Evolutionary conservation across 1,140 invertebrate genomes (phyloP).

Genomic region (Neodiprion fabricii): DNA sequence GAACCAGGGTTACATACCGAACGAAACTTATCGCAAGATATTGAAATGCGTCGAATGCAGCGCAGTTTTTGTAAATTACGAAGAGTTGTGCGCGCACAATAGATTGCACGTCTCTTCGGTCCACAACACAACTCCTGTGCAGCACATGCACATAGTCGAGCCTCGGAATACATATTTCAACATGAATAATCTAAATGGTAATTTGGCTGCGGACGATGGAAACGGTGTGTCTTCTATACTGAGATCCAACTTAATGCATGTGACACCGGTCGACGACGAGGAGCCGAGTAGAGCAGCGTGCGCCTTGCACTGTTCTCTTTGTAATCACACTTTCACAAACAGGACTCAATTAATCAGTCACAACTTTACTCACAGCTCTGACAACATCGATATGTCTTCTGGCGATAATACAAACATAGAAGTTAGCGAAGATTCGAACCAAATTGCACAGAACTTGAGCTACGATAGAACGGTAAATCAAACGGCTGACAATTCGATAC

Average conservation of each 20-base stretch:
- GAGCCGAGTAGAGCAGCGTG: slow-evolving; percentile 39
- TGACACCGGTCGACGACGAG: slow-evolving; percentile 24
- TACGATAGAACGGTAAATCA: slow-evolving; percentile 38
- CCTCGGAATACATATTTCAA: slow-evolving; percentile 47
- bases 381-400: slow-evolving; percentile 42
- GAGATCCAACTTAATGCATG: slow-evolving; percentile 25
- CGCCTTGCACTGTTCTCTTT: slow-evolving; percentile 49
- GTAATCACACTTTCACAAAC: slow-evolving; percentile 51
- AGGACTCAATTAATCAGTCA: slow-evolving; percentile 49
- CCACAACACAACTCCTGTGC: slow-evolving; percentile 42
- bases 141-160: slow-evolving; percentile 53
- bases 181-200: slow-evolving; percentile 34
- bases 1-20: slow-evolving; percentile 43
- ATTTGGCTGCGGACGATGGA: slow-evolving; percentile 22
- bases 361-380: slow-evolving; percentile 44
- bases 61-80: slow-evolving; percentile 46
- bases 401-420: slow-evolving; percentile 50
- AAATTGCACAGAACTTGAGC: slow-evolving; percentile 37
- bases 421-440: slow-evolving; percentile 46
- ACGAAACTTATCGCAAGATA: slow-evolving; percentile 44
- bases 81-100: slow-evolving; percentile 50
- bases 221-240: slow-evolving; percentile 18
- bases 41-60: slow-evolving; percentile 51
- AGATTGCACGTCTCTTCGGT: slow-evolving; percentile 45
- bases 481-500: slow-evolving; percentile 36